Evolutionary conservation across 2,797 vertebrate genomes (phyloP).

Genomic region (Ptychobarbus kaznakovi): DNA sequence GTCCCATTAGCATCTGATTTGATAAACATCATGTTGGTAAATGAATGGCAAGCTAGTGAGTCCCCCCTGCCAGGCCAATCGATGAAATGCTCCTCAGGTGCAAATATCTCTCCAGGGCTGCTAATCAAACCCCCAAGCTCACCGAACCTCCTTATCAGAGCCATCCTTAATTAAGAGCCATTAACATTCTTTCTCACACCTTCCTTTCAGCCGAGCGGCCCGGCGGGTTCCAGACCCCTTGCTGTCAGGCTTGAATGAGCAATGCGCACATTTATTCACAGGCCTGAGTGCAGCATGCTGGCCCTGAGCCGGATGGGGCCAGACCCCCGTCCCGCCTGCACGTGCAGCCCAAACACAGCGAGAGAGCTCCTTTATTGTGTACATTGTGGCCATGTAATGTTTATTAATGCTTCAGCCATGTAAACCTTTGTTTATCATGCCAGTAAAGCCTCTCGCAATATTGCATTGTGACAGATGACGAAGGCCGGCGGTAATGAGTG

Average conservation of each 20-base stretch:
- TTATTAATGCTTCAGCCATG: constrained; percentile 43
- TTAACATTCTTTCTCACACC: constrained; percentile 66
- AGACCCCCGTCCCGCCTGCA: constrained; percentile 35
- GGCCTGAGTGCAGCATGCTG: constrained; percentile 47
- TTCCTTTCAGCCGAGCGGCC: constrained; percentile 42
- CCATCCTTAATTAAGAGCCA: constrained; percentile 62
- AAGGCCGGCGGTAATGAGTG: constrained; percentile 12
- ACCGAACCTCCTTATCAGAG: constrained; percentile 54
- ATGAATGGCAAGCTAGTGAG: constrained; percentile 59
- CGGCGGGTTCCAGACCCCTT: constrained; percentile 42
- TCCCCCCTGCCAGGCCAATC: constrained; percentile 55
- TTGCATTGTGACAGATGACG: constrained; percentile 9
- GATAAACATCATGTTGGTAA: constrained; percentile 66
- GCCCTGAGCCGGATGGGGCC: constrained; percentile 43
- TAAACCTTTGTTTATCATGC: constrained; percentile 32
- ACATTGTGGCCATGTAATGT: constrained; percentile 31
- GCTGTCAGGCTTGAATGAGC: constrained; percentile 50
- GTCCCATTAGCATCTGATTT: constrained; percentile 56
- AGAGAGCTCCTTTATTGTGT: constrained; percentile 33
- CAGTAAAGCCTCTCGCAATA: constrained; percentile 20
- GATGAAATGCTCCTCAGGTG: constrained; percentile 65
- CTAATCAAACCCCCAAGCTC: constrained; percentile 28
- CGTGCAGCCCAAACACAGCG: constrained; percentile 6
- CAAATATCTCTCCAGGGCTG: constrained; percentile 62
- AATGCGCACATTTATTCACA: constrained; percentile 49